These are phyloP conservation scores for Xylocopa sonorina DNA, from an alignment of 1,140 invertebrate species.

Conservation along the genomic window DNA sequence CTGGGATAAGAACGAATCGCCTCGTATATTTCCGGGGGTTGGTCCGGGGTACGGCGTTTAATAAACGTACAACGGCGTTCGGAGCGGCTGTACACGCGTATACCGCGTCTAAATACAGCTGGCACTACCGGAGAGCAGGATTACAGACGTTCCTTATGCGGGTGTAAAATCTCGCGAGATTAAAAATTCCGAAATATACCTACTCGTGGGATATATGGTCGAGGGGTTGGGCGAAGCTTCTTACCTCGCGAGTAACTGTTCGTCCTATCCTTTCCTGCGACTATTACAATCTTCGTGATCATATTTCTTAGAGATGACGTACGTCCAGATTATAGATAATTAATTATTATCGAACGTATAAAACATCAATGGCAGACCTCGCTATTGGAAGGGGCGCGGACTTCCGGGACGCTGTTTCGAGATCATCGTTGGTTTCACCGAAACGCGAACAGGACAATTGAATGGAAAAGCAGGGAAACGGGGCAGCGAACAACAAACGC, in stretches of 20 bases:
- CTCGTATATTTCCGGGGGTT: slow-evolving; percentile 27
- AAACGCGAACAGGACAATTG: not conserved
- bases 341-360: too few relatives aligned
- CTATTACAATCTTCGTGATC: not conserved
- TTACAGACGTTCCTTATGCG: slow-evolving; percentile 54
- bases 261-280: not conserved
- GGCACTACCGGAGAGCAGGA: slow-evolving; percentile 19
- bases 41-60: slow-evolving; percentile 43
- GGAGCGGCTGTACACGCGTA: slow-evolving; percentile 29
- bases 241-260: not conserved
- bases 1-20: slow-evolving; percentile 53
- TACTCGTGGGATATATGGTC: slow-evolving; percentile 48
- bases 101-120: slow-evolving; percentile 46
- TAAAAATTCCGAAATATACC: slow-evolving; percentile 74
- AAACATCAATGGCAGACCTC: too few relatives aligned
- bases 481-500: not conserved
- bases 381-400: too few relatives aligned
- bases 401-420: too few relatives aligned
- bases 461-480: not conserved
- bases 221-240: slow-evolving; percentile 15
- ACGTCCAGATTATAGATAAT: too few relatives aligned
- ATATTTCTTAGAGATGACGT: too few relatives aligned
- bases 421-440: not conserved
- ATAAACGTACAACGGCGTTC: slow-evolving; percentile 61
- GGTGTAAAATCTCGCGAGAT: slow-evolving; percentile 72